A percentile compares a stretch with the other conserved stretches of the same genome.
Conservation (phyloP, 2,113 vertebrate genomes). For the Formicarius rufipectus region DNA sequence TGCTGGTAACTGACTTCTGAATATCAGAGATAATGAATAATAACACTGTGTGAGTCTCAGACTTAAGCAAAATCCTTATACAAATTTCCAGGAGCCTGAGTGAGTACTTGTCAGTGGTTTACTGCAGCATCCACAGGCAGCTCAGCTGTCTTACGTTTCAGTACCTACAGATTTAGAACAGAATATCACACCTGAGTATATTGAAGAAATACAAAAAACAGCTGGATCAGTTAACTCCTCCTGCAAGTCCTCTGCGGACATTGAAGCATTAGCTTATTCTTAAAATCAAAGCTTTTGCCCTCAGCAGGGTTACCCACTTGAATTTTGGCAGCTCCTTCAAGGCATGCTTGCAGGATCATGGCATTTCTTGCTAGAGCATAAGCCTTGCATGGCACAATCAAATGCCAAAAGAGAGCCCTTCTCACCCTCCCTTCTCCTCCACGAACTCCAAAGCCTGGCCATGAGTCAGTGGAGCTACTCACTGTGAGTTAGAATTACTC, state of each 20-base stretch:
- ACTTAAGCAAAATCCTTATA: background rate
- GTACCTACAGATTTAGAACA: background rate
- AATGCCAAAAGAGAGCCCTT: constrained; percentile 29
- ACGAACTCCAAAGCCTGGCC: background rate
- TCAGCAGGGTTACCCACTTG: background rate
- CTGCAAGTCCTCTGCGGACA: background rate
- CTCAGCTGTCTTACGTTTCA: background rate
- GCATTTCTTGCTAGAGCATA: background rate
- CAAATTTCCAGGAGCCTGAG: background rate
- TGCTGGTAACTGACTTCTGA: background rate
- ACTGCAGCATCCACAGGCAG: background rate
- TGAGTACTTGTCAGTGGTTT: background rate
- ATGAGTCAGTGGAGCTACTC: constrained; percentile 63
- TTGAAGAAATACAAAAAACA: background rate
- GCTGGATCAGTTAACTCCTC: background rate
- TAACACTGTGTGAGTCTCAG: background rate
- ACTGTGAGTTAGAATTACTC: constrained; percentile 52
- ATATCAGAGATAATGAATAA: background rate
- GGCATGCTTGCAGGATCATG: background rate
- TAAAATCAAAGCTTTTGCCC: constrained; percentile 7
- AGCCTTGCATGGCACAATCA: background rate
- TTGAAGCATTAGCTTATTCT: background rate
- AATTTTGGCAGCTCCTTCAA: constrained; percentile 40
- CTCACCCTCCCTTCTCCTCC: constrained; percentile 32
- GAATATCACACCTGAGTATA: background rate